Evolutionary conservation across 2,113 vertebrate genomes (phyloP).

Genomic region (Sylvietta virens): DNA sequence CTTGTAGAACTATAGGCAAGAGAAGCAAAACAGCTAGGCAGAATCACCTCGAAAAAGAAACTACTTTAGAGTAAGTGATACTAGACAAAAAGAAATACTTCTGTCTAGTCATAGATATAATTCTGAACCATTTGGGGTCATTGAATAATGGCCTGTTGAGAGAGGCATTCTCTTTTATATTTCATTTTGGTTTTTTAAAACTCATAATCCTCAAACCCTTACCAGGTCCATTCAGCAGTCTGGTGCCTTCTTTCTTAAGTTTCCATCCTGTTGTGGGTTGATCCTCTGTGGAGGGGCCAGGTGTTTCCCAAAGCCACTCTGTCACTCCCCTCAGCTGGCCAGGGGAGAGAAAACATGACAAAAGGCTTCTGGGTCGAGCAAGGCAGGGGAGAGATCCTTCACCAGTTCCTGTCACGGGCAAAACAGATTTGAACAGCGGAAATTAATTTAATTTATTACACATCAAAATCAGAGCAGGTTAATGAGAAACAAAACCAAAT

Average conservation of each 20-base stretch:
- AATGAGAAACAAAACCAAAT: not conserved
- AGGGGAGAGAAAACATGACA: not conserved
- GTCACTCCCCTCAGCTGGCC: not conserved
- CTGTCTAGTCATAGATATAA: not conserved
- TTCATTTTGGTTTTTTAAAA: not conserved
- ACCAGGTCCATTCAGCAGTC: not conserved
- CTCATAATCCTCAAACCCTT: not conserved
- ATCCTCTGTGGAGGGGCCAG: not conserved
- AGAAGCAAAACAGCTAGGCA: not conserved
- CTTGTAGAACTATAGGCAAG: not conserved
- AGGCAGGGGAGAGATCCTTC: not conserved
- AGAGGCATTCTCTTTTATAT: not conserved
- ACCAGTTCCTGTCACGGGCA: rapidly evolving
- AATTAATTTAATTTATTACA: not conserved
- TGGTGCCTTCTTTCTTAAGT: not conserved
- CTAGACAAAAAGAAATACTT: not conserved
- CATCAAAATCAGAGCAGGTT: not conserved
- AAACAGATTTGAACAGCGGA: not conserved
- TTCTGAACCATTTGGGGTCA: not conserved
- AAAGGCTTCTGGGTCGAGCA: rapidly evolving
- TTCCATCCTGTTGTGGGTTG: not conserved
- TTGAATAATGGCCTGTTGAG: not conserved
- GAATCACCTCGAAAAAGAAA: not conserved
- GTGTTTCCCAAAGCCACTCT: not conserved
- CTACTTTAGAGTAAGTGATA: not conserved